Evolutionary conservation across 2,797 vertebrate genomes (phyloP), one percentile per base, ranked within the genome.

Genomic region (Cirrhinus mrigala): DNA sequence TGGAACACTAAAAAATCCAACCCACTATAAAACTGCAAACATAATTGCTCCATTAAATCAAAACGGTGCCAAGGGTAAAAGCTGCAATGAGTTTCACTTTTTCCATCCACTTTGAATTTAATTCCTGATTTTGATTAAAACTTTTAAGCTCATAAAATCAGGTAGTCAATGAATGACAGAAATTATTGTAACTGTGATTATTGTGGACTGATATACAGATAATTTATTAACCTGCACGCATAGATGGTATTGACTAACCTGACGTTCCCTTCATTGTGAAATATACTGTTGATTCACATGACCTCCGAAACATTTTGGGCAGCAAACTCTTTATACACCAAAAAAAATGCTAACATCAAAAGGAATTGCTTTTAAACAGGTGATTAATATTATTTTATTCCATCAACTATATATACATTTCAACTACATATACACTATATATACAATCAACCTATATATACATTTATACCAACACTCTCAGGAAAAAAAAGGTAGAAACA

Each of bases 231-330:
- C 11, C 6, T 12, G 24, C 27, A 40, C 1, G 0, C 33, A 7
- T 12, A 33, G 6, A 33, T 29, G 29, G 1, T 58, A 56, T 58
- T 82, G 68, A 46, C 3, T 54, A 15, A 40, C 15, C 18, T 15
- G 6, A 58, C 1, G 8, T 58, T 15, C 15, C 1, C 24, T 60
- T 60, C 11, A 3, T 66, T 64, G 44, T 66, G 46, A 40, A 83
- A 75, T 27, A 82, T 22, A 74, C 10, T 20, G 58, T 83, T 75
- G 81, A 64, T 16, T 69, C 22, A 69, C 27, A 40, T 50, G 18
- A 18, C 48, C 18, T 82, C 40, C 11, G 58, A 71, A 58, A 60
- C 0, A 15, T 64, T 64, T 75, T 64, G 70, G 70, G 14, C 70
- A 64, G 3, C 8, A 46, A 76, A 58, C 2, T 18, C 12, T 44